Conservation (phyloP, 1,140 invertebrate genomes). For the Aphaenogaster floridana region DNA sequence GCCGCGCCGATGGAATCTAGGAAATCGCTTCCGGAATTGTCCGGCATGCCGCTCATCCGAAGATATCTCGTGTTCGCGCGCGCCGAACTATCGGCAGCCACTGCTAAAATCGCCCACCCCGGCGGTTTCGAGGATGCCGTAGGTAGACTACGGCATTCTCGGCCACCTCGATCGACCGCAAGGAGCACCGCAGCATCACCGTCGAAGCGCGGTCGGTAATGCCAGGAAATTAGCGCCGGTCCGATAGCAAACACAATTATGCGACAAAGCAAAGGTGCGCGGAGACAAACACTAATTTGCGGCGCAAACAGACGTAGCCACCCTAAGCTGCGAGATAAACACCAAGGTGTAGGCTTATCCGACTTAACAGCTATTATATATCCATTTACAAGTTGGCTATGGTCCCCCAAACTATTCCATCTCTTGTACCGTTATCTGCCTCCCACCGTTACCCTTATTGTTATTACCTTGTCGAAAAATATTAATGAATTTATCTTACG, state of each 20-base stretch:
- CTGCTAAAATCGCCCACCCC: conserved; percentile 29
- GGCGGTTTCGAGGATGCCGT: conserved; percentile 54
- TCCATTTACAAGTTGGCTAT: conserved; percentile 62
- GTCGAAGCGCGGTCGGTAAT: conserved; percentile 68
- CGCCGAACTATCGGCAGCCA: conserved; percentile 27
- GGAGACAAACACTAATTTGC: conserved; percentile 75
- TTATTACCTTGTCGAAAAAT: neutral
- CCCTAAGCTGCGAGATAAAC: conserved; percentile 73
- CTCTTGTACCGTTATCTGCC: conserved; percentile 17
- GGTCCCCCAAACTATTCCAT: conserved; percentile 27
- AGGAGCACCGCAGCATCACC: conserved; percentile 69
- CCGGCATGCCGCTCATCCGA: conserved; percentile 22
- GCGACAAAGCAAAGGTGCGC: conserved; percentile 77
- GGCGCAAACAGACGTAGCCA: conserved; percentile 72
- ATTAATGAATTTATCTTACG: neutral
- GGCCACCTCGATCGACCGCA: conserved; percentile 74
- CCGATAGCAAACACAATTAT: conserved; percentile 78
- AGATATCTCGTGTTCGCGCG: conserved; percentile 32
- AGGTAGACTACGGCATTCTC: conserved; percentile 67
- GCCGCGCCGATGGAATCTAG: conserved; percentile 23
- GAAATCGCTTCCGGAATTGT: conserved; percentile 53
- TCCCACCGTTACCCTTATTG: neutral
- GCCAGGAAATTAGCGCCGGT: conserved; percentile 73
- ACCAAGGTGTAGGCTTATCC: conserved; percentile 68
- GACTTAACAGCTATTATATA: conserved; percentile 74